Conservation (phyloP, 2,888 invertebrate species). For the Cantharis rustica region DNA sequence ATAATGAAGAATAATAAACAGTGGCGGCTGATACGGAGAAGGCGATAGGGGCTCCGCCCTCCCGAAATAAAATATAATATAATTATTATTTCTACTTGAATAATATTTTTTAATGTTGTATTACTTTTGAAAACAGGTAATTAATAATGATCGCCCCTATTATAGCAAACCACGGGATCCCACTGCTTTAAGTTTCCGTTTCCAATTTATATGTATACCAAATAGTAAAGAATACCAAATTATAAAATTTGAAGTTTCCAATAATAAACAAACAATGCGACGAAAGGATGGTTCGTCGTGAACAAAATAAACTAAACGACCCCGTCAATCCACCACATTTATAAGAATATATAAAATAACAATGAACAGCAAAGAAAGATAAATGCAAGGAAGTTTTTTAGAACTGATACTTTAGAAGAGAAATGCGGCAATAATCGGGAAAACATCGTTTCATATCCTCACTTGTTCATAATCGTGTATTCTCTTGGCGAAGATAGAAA, state of each 20-base stretch:
- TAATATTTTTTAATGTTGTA: too few relatives aligned
- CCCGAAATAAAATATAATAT: too few relatives aligned
- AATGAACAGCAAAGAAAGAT: background rate
- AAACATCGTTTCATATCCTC: background rate
- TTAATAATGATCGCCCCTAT: too few relatives aligned
- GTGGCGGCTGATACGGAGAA: too few relatives aligned
- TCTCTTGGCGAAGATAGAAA: background rate
- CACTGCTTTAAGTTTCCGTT: too few relatives aligned
- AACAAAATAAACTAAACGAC: background rate
- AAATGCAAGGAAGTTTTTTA: background rate
- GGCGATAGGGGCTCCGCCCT: too few relatives aligned
- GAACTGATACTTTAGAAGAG: background rate
- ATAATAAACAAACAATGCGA: background rate
- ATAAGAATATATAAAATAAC: background rate
- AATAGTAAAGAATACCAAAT: too few relatives aligned
- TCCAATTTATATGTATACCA: too few relatives aligned
- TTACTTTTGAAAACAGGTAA: too few relatives aligned
- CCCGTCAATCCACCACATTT: background rate
- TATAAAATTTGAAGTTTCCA: background rate
- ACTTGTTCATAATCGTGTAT: background rate
- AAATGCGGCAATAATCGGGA: background rate
- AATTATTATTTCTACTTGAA: too few relatives aligned
- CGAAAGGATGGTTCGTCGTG: background rate
- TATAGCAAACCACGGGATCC: too few relatives aligned
- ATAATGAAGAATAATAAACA: too few relatives aligned